Conservation (phyloP, 2,888 invertebrate genomes). For the Cyclophora punctaria region DNA sequence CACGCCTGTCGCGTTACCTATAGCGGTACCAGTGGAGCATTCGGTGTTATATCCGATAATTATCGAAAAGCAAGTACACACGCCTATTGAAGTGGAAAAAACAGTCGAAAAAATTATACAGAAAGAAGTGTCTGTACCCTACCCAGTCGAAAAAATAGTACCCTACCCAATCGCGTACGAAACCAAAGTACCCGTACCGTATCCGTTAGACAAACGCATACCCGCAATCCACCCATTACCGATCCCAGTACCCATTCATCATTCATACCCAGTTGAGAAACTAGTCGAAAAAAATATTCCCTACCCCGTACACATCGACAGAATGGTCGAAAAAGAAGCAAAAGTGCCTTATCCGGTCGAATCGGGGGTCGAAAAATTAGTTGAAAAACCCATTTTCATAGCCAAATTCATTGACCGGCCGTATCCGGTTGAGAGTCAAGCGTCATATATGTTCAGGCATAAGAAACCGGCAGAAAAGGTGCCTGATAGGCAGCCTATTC, state of each 20-base stretch:
- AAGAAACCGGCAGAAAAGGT: constrained; percentile 70
- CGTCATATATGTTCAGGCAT: constrained; percentile 34
- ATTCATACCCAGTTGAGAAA: constrained; percentile 69
- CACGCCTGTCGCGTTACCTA: constrained; percentile 59
- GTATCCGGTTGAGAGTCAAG: constrained; percentile 46
- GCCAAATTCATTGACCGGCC: constrained; percentile 33
- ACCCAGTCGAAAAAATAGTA: constrained; percentile 46
- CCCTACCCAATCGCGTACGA: constrained; percentile 27
- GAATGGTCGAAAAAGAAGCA: constrained; percentile 65
- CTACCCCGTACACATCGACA: constrained; percentile 58
- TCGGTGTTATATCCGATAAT: constrained; percentile 50
- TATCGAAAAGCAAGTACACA: constrained; percentile 55
- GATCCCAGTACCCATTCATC: constrained; percentile 50
- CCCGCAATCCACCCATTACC: constrained; percentile 58
- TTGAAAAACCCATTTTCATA: constrained; percentile 32
- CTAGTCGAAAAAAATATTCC: constrained; percentile 67
- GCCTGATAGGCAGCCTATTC: constrained; percentile 72
- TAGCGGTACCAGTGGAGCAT: constrained; percentile 51
- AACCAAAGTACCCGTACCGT: constrained; percentile 62
- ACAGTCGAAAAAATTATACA: constrained; percentile 33
- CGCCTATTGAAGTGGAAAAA: constrained; percentile 63
- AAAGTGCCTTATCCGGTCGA: constrained; percentile 67
- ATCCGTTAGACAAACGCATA: constrained; percentile 68
- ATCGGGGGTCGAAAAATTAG: constrained; percentile 64
- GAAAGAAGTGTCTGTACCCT: constrained; percentile 32